These are phyloP conservation scores for Procavia capensis DNA, from an alignment of 2,113 vertebrate genomes.

Conservation along the genomic window DNA sequence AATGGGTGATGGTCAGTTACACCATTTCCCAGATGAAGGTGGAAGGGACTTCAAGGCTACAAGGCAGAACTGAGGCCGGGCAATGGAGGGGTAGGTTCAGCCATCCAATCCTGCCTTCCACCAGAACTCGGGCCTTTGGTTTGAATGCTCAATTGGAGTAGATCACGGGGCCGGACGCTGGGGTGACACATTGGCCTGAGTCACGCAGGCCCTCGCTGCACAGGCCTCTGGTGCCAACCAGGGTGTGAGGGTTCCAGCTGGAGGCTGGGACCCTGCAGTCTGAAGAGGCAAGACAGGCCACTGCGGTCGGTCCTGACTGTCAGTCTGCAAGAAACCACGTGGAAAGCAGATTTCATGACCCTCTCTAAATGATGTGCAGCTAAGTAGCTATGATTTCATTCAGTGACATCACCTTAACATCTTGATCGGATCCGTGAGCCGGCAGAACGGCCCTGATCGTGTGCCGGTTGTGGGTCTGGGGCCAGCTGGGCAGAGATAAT, in stretches of 20 bases:
- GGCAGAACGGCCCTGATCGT: rapidly evolving
- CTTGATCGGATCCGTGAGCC: rapidly evolving
- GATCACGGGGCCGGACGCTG: rapidly evolving
- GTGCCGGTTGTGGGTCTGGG: neutral
- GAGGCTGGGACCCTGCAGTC: rapidly evolving
- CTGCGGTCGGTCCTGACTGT: rapidly evolving
- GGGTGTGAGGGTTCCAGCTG: neutral
- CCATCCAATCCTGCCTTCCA: too few relatives aligned
- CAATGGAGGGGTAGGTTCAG: too few relatives aligned
- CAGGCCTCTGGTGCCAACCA: rapidly evolving
- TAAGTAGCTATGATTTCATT: rapidly evolving
- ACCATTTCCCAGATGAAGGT: neutral
- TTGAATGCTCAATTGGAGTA: rapidly evolving
- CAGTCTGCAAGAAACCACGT: rapidly evolving
- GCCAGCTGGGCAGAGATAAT: neutral
- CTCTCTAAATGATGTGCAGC: rapidly evolving
- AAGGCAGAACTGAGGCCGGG: neutral
- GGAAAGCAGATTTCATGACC: rapidly evolving
- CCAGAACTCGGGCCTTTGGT: neutral
- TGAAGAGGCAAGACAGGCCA: rapidly evolving
- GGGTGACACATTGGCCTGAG: neutral
- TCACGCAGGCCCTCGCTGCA: rapidly evolving
- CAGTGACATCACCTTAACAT: rapidly evolving
- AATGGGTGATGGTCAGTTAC: rapidly evolving
- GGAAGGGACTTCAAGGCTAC: neutral